These are phyloP conservation scores for Callospermophilus lateralis DNA, from an alignment of 2,113 vertebrate genomes.

Conservation along the genomic window DNA sequence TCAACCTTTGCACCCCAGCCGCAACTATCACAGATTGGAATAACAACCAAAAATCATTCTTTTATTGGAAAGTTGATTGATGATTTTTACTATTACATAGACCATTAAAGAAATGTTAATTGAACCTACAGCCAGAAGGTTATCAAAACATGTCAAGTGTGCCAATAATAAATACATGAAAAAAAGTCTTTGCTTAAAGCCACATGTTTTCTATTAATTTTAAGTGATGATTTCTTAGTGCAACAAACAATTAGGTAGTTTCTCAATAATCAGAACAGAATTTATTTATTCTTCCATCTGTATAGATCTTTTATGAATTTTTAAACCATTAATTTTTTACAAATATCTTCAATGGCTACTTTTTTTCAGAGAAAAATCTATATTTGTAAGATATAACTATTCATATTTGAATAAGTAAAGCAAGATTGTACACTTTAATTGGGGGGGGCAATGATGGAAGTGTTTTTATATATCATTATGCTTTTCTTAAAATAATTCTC, in stretches of 20 bases:
- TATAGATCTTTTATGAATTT: neutral
- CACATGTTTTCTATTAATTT: neutral
- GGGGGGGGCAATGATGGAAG: fast-evolving
- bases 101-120: neutral
- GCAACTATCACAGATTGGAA: too few relatives aligned
- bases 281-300: neutral
- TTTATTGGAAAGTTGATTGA: neutral
- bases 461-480: neutral
- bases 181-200: neutral
- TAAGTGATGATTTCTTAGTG: neutral
- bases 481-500: neutral
- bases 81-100: neutral
- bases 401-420: neutral
- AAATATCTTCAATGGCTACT: neutral
- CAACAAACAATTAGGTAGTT: neutral
- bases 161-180: neutral
- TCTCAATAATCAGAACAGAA: neutral
- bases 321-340: neutral
- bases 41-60: neutral
- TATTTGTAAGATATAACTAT: neutral
- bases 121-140: neutral
- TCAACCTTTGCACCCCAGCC: neutral
- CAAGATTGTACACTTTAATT: neutral
- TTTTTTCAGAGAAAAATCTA: neutral
- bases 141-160: neutral